These are phyloP conservation scores for Cyclargus thomasi DNA, from an alignment of 1,140 invertebrate genomes.

Conservation along the genomic window DNA sequence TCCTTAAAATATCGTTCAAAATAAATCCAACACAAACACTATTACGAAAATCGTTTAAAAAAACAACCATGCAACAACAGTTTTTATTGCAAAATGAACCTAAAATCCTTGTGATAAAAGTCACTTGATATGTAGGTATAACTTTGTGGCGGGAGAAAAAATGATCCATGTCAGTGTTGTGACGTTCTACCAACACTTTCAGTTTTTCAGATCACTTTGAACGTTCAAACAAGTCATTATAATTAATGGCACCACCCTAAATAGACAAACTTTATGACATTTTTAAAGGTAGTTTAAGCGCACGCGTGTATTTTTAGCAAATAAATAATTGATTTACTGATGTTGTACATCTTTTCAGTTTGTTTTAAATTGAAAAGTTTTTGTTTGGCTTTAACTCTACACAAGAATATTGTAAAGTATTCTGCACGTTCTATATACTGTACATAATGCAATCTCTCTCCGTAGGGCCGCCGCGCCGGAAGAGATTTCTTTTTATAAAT, in stretches of 20 bases:
- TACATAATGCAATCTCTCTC: too few species aligned
- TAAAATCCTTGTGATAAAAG: constrained; percentile 12
- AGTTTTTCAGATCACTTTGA: constrained; percentile 30
- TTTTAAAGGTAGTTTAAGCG: background rate
- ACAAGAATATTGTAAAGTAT: too few species aligned
- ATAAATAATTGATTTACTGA: too few species aligned
- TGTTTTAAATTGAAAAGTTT: too few species aligned
- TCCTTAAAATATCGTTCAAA: constrained; percentile 27
- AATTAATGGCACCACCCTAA: background rate
- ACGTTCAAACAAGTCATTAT: constrained; percentile 26
- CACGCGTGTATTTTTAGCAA: too few species aligned
- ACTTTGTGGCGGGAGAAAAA: constrained; percentile 31
- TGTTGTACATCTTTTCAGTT: too few species aligned
- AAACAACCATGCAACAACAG: background rate
- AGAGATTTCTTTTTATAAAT: too few species aligned
- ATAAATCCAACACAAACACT: constrained; percentile 12
- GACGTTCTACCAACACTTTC: constrained; percentile 34
- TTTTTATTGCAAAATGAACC: constrained; percentile 11
- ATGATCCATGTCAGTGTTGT: constrained; percentile 31
- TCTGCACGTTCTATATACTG: too few species aligned
- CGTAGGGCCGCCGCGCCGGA: too few species aligned
- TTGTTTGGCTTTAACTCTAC: too few species aligned
- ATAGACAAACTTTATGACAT: background rate
- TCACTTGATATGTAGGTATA: background rate
- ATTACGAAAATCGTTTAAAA: constrained; percentile 21